Percentiles rank a stretch among this genome's conserved stretches.
These are phyloP conservation scores for Drosophila sp. DNA, from an alignment of 1,140 invertebrate species.

Conservation along the genomic window DNA sequence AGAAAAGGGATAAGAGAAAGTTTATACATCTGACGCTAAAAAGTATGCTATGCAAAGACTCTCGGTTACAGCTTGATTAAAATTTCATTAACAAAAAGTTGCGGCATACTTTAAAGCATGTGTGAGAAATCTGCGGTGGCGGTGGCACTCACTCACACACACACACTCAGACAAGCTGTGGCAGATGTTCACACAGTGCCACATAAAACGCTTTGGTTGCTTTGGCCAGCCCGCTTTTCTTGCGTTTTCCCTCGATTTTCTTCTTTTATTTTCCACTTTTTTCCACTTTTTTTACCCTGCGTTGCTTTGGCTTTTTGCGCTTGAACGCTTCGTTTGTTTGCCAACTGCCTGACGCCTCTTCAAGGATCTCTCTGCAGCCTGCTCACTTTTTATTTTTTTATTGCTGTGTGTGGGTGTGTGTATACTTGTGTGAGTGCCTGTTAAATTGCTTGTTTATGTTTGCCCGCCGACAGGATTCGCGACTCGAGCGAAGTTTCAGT, in stretches of 20 bases:
- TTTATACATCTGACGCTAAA: slow-evolving; percentile 51
- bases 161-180: slow-evolving; percentile 15
- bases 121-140: slow-evolving; percentile 72
- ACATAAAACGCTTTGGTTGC: slow-evolving; percentile 78
- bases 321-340: slow-evolving; percentile 82
- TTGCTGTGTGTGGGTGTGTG: slow-evolving; percentile 7
- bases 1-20: background rate
- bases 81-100: slow-evolving; percentile 83
- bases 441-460: slow-evolving; percentile 83
- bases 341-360: slow-evolving; percentile 67
- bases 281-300: slow-evolving; percentile 12
- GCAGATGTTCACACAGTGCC: slow-evolving; percentile 29
- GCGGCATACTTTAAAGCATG: slow-evolving; percentile 77
- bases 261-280: slow-evolving; percentile 22
- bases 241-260: slow-evolving; percentile 40
- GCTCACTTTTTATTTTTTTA: slow-evolving; percentile 19
- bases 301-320: slow-evolving; percentile 72
- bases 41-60: slow-evolving; percentile 29
- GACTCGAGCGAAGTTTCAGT: slow-evolving; percentile 32
- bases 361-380: slow-evolving; percentile 33
- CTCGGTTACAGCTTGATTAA: slow-evolving; percentile 73
- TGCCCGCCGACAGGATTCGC: slow-evolving; percentile 51
- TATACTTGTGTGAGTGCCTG: slow-evolving; percentile 54
- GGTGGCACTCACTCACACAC: slow-evolving; percentile 30
- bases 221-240: slow-evolving; percentile 50